These are phyloP conservation scores for Rynchops niger DNA, from an alignment of 2,113 vertebrate species.

Conservation along the genomic window DNA sequence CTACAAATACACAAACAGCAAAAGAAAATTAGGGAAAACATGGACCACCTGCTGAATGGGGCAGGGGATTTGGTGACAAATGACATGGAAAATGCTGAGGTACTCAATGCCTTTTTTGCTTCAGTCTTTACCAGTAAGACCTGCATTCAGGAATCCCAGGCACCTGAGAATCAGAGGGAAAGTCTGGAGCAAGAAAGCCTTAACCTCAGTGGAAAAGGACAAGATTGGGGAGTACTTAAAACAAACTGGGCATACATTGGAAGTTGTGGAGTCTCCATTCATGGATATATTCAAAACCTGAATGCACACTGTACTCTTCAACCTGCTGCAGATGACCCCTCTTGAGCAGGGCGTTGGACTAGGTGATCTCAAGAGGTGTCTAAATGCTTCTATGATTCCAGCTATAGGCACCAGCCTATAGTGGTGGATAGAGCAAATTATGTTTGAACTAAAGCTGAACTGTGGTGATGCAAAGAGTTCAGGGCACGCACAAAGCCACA, in stretches of 20 bases:
- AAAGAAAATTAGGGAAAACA: background rate
- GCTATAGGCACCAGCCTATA: background rate
- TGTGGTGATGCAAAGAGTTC: background rate
- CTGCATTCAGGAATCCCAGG: background rate
- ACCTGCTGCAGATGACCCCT: background rate
- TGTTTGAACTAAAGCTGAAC: background rate
- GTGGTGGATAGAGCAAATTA: background rate
- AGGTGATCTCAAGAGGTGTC: background rate
- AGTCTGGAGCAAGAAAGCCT: background rate
- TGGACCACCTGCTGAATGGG: background rate
- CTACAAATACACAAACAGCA: background rate
- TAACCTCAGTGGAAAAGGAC: background rate
- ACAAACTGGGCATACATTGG: background rate
- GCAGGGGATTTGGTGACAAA: background rate
- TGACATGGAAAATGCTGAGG: background rate
- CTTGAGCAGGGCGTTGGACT: background rate
- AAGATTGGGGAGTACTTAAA: background rate
- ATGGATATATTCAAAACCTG: background rate
- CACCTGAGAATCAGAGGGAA: background rate
- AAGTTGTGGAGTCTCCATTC: background rate
- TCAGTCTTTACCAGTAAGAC: background rate
- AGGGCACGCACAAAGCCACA: fast-evolving
- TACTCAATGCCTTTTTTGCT: background rate
- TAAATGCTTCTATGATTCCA: background rate
- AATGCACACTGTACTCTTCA: background rate